Conservation (phyloP, 2,888 invertebrate species). For the Drosophila austrosaltans region DNA sequence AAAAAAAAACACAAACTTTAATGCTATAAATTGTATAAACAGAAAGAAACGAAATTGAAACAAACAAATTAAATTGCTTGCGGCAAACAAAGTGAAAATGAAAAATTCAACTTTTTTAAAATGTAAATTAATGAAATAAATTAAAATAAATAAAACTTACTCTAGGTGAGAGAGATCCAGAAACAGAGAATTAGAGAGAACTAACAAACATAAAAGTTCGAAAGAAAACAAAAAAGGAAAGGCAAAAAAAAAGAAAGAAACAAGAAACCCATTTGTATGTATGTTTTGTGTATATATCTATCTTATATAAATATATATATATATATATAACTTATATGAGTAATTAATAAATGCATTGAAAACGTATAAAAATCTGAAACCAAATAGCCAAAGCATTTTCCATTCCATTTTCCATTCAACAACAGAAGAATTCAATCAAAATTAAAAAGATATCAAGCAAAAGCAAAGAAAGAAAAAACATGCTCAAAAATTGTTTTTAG, state of each 20-base stretch:
- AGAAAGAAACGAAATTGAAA: slow-evolving; percentile 31
- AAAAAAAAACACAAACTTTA: slow-evolving; percentile 24
- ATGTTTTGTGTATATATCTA: slow-evolving; percentile 76
- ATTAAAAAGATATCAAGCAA: slow-evolving; percentile 6
- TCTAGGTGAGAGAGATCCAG: not conserved
- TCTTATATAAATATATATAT: slow-evolving; percentile 61
- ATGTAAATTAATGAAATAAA: slow-evolving; percentile 53
- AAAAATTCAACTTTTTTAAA: slow-evolving; percentile 57
- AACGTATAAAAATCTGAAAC: slow-evolving; percentile 49
- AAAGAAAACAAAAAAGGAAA: slow-evolving; percentile 19
- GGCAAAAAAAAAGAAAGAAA: slow-evolving; percentile 25
- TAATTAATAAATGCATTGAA: slow-evolving; percentile 75
- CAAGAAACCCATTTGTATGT: slow-evolving; percentile 65
- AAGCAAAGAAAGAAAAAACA: slow-evolving; percentile 6
- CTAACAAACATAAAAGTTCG: not conserved
- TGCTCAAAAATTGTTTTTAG: slow-evolving; percentile 18
- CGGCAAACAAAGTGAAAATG: slow-evolving; percentile 28
- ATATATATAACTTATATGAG: slow-evolving; percentile 64
- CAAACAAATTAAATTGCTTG: slow-evolving; percentile 50
- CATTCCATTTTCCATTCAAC: slow-evolving; percentile 14
- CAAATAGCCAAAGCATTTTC: slow-evolving; percentile 25
- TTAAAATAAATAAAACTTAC: slow-evolving; percentile 8
- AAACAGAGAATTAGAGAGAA: not conserved
- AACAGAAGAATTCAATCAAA: slow-evolving; percentile 41
- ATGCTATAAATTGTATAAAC: slow-evolving; percentile 50